These are phyloP conservation scores for Plestiodon gilberti DNA, from an alignment of 2,113 vertebrate species.

Conservation along the genomic window DNA sequence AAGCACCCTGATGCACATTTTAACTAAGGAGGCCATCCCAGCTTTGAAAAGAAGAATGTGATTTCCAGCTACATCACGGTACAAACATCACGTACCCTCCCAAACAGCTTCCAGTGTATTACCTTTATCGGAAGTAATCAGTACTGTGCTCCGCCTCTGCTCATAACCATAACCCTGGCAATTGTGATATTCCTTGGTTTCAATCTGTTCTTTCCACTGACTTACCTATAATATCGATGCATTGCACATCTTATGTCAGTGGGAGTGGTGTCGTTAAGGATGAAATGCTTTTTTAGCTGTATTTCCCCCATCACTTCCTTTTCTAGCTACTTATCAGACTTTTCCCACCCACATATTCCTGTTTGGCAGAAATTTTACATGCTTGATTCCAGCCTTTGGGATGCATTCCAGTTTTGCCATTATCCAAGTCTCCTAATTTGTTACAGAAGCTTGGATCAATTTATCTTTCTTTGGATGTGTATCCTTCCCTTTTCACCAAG, in stretches of 20 bases:
- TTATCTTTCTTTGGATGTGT: background rate
- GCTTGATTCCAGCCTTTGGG: constrained; percentile 17
- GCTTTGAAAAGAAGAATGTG: background rate
- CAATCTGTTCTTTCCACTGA: background rate
- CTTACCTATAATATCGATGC: constrained; percentile 32
- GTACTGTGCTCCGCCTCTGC: background rate
- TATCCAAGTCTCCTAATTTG: background rate
- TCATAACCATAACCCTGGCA: background rate
- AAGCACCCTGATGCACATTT: background rate
- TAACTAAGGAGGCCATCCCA: background rate
- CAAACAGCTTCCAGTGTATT: background rate
- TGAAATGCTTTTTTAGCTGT: constrained; percentile 24
- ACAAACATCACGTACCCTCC: background rate
- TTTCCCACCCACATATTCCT: constrained; percentile 14
- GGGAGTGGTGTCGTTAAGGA: constrained; percentile 22
- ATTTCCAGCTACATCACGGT: background rate
- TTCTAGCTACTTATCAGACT: constrained; percentile 22
- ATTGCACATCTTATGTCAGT: background rate
- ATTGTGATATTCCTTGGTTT: background rate
- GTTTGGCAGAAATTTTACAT: background rate
- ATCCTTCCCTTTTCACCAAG: background rate
- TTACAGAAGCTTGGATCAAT: background rate
- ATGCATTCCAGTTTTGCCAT: constrained; percentile 36
- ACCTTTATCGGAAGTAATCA: background rate
- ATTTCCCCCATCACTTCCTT: constrained; percentile 17